Base-by-base conservation (phyloP, 2,888 invertebrate genomes). In the Hemaris fuciformis region DNA sequence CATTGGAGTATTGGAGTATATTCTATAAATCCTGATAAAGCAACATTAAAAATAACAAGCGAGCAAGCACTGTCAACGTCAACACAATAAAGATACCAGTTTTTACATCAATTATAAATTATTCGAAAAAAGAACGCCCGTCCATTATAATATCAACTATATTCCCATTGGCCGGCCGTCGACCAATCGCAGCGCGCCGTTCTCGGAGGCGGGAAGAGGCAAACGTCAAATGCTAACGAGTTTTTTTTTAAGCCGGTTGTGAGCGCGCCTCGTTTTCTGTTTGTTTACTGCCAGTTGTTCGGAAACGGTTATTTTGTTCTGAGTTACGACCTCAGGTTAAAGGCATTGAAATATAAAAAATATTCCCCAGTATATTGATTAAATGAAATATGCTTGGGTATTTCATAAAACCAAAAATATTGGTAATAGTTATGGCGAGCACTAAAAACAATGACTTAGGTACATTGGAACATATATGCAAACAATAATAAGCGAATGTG, bases 171-270 rank as follows among this genome's bases (percentile, higher is more conserved):
- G 91, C 65, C 69, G 69, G 59, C 65, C 65, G 61, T 42, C 73
- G 72, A 67, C 91, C 90, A 91, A 91, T 89, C 70, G 76, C 72
- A 68, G 77, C 68, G 69, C 78, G 65, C 68, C 68, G 42, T 68
- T 66, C 73, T 65, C 65, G 86, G 81, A 89, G 91, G 90, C 91
- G 91, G 91, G 88, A 89, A 90, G 86, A 85, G 88, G 86, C 86
- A 82, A 86, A 87, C 87, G 88, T 87, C 88, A 87, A 74, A 90
- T 89, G 90, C 85, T 89, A 91, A 90, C 89, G 83, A 87, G 76
- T n/a, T n/a, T 74, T 84, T 81, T 75, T 62, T 71, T 71, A 69
- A 77, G 81, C 89, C 80, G 76, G 90, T 88, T 87, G 80, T 69
- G 70, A 75, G 74, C 74, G 76, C 31, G 59, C 60, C 64, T 62